Base-by-base conservation (phyloP, 2,113 vertebrate genomes). In the Porphyrio hochstetteri region DNA sequence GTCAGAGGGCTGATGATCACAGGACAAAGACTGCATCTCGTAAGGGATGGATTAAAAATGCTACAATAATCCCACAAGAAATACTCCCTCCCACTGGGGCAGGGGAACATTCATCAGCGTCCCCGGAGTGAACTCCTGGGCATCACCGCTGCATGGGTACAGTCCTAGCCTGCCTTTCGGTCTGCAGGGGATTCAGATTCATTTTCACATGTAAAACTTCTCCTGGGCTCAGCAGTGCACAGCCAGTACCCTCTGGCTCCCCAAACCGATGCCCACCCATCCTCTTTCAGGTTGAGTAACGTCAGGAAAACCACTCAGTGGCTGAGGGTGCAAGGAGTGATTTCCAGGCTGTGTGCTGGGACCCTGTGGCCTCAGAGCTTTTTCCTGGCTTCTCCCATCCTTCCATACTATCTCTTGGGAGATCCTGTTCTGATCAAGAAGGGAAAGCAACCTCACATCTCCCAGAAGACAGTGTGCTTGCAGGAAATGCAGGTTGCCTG, bases 201-300 rank as follows among this genome's bases (percentile, higher is more conserved):
- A 0, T 23, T 61, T 46, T 27, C 52, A 16, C 8, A 5, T 38
- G 31, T 53, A 50, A 75, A 80, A 44, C 68, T 38, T 40, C 48
- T 33, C 6, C 42, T 0, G 1, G 25, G 42, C 57, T 72, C 53
- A 78, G 48, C 25, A 71, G 36, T 5, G 36, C 33, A 63, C 0
- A 1, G 8, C 18, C 81, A 50, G 46, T 77, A 40, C 28, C 11
- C 76, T 52, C 9, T 24, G 36, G 28, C 70, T 82, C 38, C 70
- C 57, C 42, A 33, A 89, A 57, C 60, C 46, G 24, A 31, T 3
- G 7, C 17, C 33, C 5, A 6, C 28, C 33, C 5, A 4, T 55
- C 50, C 38, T 53, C 57, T 57, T 61, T 36, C 28, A 52, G 35
- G 17, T 23, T 46, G 72, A 63, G 33, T 18, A 50, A 31, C 2